Evolutionary conservation across 2,888 invertebrate genomes (phyloP).

Genomic region (Metellina segmentata): DNA sequence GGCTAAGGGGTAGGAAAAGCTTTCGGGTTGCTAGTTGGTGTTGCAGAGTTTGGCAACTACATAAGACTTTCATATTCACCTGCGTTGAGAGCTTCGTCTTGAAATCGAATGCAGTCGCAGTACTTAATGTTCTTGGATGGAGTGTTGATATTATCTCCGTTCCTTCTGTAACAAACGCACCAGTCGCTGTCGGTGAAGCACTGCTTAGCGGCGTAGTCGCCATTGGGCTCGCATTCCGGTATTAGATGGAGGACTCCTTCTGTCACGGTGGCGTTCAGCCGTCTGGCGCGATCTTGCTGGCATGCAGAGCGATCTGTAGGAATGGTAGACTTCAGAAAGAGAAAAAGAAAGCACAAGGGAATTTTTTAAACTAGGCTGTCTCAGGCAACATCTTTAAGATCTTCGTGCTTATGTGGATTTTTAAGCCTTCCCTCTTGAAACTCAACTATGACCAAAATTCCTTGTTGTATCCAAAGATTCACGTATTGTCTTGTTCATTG

Average conservation of each 20-base stretch:
- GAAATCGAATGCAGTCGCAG: conserved; percentile 30
- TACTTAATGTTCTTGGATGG: conserved; percentile 46
- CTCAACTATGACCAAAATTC: too few species aligned
- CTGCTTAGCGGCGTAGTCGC: conserved; percentile 56
- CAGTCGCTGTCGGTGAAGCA: conserved; percentile 50
- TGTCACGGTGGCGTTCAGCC: conserved; percentile 61
- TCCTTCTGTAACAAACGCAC: conserved; percentile 68
- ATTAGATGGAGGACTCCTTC: conserved; percentile 63
- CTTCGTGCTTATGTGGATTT: too few species aligned
- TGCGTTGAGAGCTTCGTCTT: neutral
- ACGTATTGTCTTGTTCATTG: too few species aligned
- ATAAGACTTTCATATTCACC: neutral
- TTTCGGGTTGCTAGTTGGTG: too few species aligned
- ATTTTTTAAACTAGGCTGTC: too few species aligned
- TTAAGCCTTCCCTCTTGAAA: too few species aligned
- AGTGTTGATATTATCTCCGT: conserved; percentile 41
- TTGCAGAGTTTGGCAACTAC: too few species aligned
- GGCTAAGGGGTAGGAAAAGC: too few species aligned
- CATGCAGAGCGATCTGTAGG: conserved; percentile 38
- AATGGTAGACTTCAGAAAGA: neutral
- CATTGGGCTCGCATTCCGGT: conserved; percentile 53
- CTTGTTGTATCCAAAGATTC: too few species aligned
- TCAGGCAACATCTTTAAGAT: too few species aligned
- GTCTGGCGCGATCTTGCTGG: conserved; percentile 59
- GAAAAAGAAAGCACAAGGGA: too few species aligned